These are phyloP conservation scores for Rapana venosa DNA, from an alignment of 2,888 invertebrate species.

Conservation along the genomic window DNA sequence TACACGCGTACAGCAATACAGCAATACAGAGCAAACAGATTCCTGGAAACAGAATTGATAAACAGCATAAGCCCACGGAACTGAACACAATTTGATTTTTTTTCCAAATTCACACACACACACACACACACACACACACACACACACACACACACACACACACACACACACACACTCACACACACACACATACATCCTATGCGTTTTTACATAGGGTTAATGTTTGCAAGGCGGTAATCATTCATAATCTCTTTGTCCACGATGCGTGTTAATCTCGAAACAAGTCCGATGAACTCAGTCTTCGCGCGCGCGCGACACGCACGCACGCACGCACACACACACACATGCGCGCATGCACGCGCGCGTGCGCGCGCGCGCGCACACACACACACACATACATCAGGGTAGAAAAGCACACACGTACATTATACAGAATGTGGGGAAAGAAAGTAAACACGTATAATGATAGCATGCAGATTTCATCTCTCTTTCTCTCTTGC, in stretches of 20 bases:
- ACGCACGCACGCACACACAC: constrained; percentile 12
- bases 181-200: neutral
- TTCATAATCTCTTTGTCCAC: no score
- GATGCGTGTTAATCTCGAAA: no score
- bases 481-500: no score
- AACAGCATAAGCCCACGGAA: no score
- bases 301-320: neutral
- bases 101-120: neutral
- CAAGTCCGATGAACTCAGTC: no score
- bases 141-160: constrained; percentile 12
- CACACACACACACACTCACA: constrained; percentile 9
- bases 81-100: neutral
- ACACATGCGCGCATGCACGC: constrained; percentile 3
- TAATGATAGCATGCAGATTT: no score
- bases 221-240: no score
- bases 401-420: neutral
- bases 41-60: no score
- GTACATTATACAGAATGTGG: neutral
- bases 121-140: constrained; percentile 15
- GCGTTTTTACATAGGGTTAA: no score
- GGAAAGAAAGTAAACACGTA: no score
- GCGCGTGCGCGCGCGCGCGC: neutral
- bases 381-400: constrained; percentile 15
- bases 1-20: no score
- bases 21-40: no score